phyloP scores from a whole-genome alignment of 2,888 invertebrate species.

The Mycalesis mineus region DNA sequence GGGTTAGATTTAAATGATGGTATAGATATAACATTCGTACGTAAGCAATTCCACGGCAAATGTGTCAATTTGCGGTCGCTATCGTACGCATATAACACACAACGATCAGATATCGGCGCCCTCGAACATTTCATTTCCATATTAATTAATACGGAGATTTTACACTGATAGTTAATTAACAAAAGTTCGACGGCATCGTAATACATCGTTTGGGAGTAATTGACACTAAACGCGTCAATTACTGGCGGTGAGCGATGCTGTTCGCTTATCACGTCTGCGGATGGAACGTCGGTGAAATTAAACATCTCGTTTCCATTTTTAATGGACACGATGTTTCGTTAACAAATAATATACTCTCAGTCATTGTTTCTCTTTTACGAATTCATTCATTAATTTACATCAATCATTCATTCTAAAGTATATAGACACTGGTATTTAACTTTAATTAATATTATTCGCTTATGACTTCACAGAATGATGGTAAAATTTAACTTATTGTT shows the following conservation, averaged over 20 bases:
- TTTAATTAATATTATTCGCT: too few species aligned
- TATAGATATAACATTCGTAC: constrained; percentile 22
- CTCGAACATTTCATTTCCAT: constrained; percentile 26
- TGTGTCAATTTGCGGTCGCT: constrained; percentile 27
- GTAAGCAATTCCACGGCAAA: constrained; percentile 20
- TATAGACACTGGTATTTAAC: too few species aligned
- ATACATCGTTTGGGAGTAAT: not conserved
- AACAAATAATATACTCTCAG: too few species aligned
- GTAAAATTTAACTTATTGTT: too few species aligned
- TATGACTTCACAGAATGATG: too few species aligned
- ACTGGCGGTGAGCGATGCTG: not conserved
- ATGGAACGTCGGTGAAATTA: not conserved
- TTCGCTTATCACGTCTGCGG: not conserved
- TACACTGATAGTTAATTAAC: constrained; percentile 4
- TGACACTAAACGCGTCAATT: constrained; percentile 2
- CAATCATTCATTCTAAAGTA: too few species aligned
- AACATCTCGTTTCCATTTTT: not conserved
- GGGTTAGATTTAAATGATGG: constrained; percentile 3
- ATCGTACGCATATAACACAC: constrained; percentile 20
- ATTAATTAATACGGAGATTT: constrained; percentile 23
- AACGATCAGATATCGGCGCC: constrained; percentile 21
- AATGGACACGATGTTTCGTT: not conserved
- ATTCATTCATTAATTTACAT: too few species aligned
- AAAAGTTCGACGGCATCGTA: not conserved
- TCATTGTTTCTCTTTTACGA: too few species aligned